Percentiles rank a stretch among this genome's conserved stretches.
Evolutionary conservation across 2,113 vertebrate species (phyloP).

Genomic region (Datnioides undecimradiatus): DNA sequence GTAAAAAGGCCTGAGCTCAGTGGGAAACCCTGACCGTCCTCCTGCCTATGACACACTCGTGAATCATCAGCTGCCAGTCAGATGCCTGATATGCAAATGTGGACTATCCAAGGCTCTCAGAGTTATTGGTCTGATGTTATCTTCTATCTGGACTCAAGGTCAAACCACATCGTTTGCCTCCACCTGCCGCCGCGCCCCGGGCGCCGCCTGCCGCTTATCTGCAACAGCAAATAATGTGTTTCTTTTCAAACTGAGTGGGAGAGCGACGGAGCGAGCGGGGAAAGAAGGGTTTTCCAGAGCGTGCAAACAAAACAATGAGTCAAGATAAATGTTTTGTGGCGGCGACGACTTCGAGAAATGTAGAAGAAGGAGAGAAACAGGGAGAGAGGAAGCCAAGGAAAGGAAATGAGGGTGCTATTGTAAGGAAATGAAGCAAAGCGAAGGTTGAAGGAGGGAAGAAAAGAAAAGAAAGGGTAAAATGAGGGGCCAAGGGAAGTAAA

Average conservation of each 20-base stretch:
- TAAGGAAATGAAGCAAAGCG: not conserved
- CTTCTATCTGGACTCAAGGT: conserved; percentile 26
- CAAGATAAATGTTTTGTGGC: not conserved
- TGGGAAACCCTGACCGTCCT: not conserved
- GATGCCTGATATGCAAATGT: conserved; percentile 27
- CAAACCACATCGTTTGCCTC: not conserved
- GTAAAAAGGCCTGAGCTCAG: too few relatives aligned
- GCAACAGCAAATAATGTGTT: conserved; percentile 22
- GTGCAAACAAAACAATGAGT: conserved; percentile 10
- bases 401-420: too few relatives aligned
- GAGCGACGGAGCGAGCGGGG: not conserved
- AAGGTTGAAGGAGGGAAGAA: not conserved
- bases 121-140: conserved; percentile 8
- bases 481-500: not conserved
- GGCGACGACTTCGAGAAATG: not conserved
- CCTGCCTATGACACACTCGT: conserved; percentile 9
- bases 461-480: not conserved
- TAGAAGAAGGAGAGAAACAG: not conserved
- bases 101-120: not conserved
- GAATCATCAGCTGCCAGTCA: conserved; percentile 14
- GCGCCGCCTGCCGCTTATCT: conserved; percentile 27
- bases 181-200: conserved; percentile 4
- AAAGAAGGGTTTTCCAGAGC: conserved; percentile 2
- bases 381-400: not conserved
- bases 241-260: conserved; percentile 14